phyloP scores from a whole-genome alignment of 2,888 invertebrate genomes.

The Drosophila kuntzei region DNA sequence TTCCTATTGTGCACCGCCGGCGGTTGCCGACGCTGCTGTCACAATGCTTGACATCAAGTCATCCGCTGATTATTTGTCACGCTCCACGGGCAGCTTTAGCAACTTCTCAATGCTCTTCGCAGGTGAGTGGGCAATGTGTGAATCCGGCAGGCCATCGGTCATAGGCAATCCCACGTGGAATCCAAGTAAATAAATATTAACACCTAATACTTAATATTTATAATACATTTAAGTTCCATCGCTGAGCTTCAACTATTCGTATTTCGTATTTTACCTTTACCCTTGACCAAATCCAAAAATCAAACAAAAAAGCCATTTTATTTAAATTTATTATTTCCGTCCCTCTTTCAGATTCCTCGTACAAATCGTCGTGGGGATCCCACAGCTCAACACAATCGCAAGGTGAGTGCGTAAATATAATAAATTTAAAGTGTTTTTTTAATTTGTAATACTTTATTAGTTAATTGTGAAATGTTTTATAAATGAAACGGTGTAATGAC shows the following conservation, averaged over 20 bases:
- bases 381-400: slow-evolving; percentile 91
- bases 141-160: slow-evolving; percentile 73
- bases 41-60: slow-evolving; percentile 96
- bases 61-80: slow-evolving; percentile 95
- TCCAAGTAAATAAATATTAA: slow-evolving; percentile 71
- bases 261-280: background rate
- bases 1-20: slow-evolving; percentile 65
- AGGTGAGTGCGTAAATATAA: slow-evolving; percentile 87
- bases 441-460: too few species aligned
- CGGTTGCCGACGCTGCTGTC: slow-evolving; percentile 70
- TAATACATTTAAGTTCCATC: slow-evolving; percentile 28
- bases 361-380: slow-evolving; percentile 94
- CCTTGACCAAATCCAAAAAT: background rate
- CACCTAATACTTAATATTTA: slow-evolving; percentile 37
- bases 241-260: slow-evolving; percentile 7
- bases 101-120: slow-evolving; percentile 98
- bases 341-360: slow-evolving; percentile 91
- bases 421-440: too few species aligned
- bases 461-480: too few species aligned
- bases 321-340: slow-evolving; percentile 41
- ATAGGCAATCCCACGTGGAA: slow-evolving; percentile 73
- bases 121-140: slow-evolving; percentile 87
- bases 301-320: background rate
- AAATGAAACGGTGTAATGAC: too few species aligned
- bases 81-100: slow-evolving; percentile 94